phyloP scores from a whole-genome alignment of 1,140 invertebrate species.

The Eupristina koningsbergeri region DNA sequence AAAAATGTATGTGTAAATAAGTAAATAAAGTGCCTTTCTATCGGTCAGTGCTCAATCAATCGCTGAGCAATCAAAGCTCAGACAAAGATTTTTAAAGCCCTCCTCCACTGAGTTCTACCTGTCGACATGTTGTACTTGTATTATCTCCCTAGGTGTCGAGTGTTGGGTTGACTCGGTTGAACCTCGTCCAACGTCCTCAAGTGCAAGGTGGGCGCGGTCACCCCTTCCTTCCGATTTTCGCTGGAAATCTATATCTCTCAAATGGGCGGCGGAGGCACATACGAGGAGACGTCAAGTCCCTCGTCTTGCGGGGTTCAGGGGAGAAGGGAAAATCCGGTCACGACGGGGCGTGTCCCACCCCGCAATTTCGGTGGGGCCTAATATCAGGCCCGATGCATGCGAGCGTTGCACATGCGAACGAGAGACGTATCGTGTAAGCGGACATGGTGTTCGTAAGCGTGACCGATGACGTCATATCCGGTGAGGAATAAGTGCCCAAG shows the following conservation, averaged over 20 bases:
- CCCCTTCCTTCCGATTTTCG: not conserved
- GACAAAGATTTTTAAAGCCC: too few relatives aligned
- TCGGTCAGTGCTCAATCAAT: not conserved
- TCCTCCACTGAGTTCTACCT: too few relatives aligned
- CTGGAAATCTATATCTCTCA: slow-evolving; percentile 7
- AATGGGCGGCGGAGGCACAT: not conserved
- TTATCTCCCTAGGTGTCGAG: not conserved
- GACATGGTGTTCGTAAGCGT: slow-evolving; percentile 21
- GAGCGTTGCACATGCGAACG: too few relatives aligned
- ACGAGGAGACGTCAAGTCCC: not conserved
- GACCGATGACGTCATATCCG: slow-evolving; percentile 43
- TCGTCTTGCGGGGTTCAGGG: not conserved
- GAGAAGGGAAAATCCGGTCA: not conserved
- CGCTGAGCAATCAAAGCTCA: not conserved
- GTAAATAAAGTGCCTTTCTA: not conserved
- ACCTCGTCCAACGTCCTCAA: too few relatives aligned
- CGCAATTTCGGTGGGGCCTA: not conserved
- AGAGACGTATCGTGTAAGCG: not conserved
- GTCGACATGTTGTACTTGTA: too few relatives aligned
- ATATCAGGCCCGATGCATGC: slow-evolving; percentile 13
- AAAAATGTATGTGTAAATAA: too few relatives aligned
- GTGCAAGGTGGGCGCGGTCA: slow-evolving; percentile 38
- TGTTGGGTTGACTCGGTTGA: not conserved
- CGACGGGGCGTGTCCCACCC: too few relatives aligned
- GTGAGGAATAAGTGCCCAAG: not conserved